Evolutionary conservation across 2,113 vertebrate species (phyloP).

Genomic region (Trematomus loennbergii): DNA sequence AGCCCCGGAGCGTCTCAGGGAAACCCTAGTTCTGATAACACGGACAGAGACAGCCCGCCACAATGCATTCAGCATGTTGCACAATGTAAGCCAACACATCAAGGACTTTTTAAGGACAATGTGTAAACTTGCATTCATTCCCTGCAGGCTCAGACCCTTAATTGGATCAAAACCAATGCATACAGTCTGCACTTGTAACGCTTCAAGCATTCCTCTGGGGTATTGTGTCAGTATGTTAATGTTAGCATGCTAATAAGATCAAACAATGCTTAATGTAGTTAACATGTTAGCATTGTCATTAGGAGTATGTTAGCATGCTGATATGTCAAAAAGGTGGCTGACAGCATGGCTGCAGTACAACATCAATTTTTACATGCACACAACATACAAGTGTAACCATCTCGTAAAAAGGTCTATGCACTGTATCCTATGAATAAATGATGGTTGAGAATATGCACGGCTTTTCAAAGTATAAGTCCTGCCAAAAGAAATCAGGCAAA

Average conservation of each 20-base stretch:
- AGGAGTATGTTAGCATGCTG: too few species aligned
- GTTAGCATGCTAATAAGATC: background rate
- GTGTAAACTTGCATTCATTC: background rate
- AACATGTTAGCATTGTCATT: too few species aligned
- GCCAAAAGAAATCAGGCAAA: background rate
- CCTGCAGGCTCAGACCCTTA: background rate
- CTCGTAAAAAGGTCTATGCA: too few species aligned
- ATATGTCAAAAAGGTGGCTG: too few species aligned
- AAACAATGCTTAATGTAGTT: too few species aligned
- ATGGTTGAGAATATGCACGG: too few species aligned
- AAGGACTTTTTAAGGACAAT: background rate
- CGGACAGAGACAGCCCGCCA: slow-evolving; percentile 37
- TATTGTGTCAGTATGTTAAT: background rate
- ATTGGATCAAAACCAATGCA: background rate
- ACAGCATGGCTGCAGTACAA: too few species aligned
- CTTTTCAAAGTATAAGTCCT: too few species aligned
- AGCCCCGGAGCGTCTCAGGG: slow-evolving; percentile 40
- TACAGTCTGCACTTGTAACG: too few species aligned
- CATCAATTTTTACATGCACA: too few species aligned
- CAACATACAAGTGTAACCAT: too few species aligned
- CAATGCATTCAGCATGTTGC: background rate
- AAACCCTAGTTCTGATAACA: slow-evolving; percentile 26
- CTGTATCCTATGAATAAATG: too few species aligned
- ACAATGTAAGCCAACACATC: background rate
- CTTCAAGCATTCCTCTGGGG: background rate